Percentiles rank a stretch among this genome's conserved stretches.
Conservation (phyloP, 2,113 vertebrate species). For the Percopsis transmontana region DNA sequence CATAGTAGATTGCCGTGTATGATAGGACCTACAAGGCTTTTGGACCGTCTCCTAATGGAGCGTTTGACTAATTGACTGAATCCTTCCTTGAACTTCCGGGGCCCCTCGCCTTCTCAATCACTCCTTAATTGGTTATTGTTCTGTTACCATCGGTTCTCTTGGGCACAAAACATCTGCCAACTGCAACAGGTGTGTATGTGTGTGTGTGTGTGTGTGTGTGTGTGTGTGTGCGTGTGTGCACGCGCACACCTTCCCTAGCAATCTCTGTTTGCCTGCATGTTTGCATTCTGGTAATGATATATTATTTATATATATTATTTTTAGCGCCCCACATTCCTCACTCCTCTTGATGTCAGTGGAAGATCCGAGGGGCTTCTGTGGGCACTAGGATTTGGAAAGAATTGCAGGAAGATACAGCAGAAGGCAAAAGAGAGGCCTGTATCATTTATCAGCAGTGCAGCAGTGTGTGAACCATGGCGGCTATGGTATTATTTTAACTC, state of each 20-base stretch:
- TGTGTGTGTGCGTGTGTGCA: too few species aligned
- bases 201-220: conserved; percentile 15
- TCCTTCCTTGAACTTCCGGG: conserved; percentile 56
- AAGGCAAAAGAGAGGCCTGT: conserved; percentile 36
- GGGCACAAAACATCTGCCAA: conserved; percentile 67
- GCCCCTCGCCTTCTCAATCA: conserved; percentile 52
- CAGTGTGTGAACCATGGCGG: conserved; percentile 61
- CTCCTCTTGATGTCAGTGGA: conserved; percentile 3
- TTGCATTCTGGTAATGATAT: not conserved
- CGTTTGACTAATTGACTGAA: conserved; percentile 67
- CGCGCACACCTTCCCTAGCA: too few species aligned
- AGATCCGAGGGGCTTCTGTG: not conserved
- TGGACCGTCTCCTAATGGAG: conserved; percentile 58
- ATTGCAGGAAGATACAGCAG: conserved; percentile 27
- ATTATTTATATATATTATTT: not conserved
- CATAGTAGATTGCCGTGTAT: conserved; percentile 33
- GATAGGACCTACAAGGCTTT: conserved; percentile 41
- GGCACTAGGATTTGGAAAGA: conserved; percentile 8
- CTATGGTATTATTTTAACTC: conserved; percentile 67
- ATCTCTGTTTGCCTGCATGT: too few species aligned
- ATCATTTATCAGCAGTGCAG: conserved; percentile 68
- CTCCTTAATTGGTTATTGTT: conserved; percentile 69
- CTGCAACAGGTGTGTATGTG: conserved; percentile 58
- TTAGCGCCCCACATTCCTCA: not conserved
- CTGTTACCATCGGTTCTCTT: conserved; percentile 64